Conservation (phyloP, 2,797 vertebrate genomes). For the Cetoscarus ocellatus region DNA sequence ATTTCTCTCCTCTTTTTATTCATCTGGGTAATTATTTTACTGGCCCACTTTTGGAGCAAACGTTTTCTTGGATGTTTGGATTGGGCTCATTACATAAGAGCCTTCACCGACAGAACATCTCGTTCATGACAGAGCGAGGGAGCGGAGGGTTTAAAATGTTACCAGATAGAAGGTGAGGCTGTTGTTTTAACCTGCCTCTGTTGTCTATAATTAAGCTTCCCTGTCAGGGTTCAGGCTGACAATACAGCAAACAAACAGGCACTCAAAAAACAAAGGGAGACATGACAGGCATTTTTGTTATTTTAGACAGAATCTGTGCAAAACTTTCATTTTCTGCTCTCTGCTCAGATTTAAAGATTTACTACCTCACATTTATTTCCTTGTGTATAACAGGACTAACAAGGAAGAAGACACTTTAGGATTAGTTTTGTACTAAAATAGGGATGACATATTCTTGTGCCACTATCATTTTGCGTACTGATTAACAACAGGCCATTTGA, state of each 20-base stretch:
- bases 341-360: not conserved
- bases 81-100: slow-evolving; percentile 69
- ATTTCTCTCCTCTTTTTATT: slow-evolving; percentile 50
- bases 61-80: slow-evolving; percentile 72
- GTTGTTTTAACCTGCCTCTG: slow-evolving; percentile 17
- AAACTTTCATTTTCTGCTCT: slow-evolving; percentile 10
- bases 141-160: slow-evolving; percentile 36
- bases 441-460: too few relatives aligned
- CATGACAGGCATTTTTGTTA: slow-evolving; percentile 19
- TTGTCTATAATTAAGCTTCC: slow-evolving; percentile 24
- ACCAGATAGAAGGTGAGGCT: slow-evolving; percentile 35
- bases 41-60: slow-evolving; percentile 71
- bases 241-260: slow-evolving; percentile 13
- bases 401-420: too few relatives aligned
- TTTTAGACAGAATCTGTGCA: slow-evolving; percentile 18
- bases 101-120: slow-evolving; percentile 55
- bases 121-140: slow-evolving; percentile 44
- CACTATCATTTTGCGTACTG: too few relatives aligned
- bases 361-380: not conserved
- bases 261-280: slow-evolving; percentile 12
- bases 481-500: too few relatives aligned
- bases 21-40: slow-evolving; percentile 75
- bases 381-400: too few relatives aligned
- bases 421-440: too few relatives aligned
- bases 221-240: slow-evolving; percentile 23